Base-by-base conservation (phyloP, 1,140 invertebrate genomes). In the Laupala kohalensis region DNA sequence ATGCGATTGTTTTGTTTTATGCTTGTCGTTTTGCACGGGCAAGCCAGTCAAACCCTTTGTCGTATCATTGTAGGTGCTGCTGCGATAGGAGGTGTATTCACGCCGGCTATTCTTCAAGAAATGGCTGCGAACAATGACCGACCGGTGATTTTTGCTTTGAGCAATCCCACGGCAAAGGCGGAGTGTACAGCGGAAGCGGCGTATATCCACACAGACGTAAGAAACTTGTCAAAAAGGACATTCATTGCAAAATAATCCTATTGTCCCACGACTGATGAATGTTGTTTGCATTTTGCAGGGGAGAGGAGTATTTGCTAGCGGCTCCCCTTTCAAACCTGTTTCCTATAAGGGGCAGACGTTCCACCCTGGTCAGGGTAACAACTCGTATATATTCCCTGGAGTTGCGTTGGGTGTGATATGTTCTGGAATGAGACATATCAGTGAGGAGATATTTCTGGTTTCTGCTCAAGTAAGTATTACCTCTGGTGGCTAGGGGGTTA, bases 371-470 rank as follows among this genome's bases (percentile, higher is more conserved):
- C 96, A 98, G 81, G 95, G 95, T 67, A 98, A 98, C 81, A 98
- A 98, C 79, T 92, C 96, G 0, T 98, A 98, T 81, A 97, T 98
- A 73, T 98, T 98, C 83, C 96, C 96, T 2, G 94, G 94, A 64
- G 88, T 98, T 0, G 94, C 94, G 25, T 83, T 98, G 4, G 96
- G 94, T 24, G 92, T 96, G 19, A 93, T 97, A 69, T 87, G 88
- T 6, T 90, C 91, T 0, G 90, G 91, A 53, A 91, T 94, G 9
- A 90, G 94, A 77, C 92, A 94, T 77, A 96, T 98, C 76, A 89
- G 87, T 0, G 93, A 98, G 77, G 90, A 92, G 75, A 86, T 96
- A 76, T 98, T 98, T 84, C 83, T 98, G 4, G 87, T 94, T 68
- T 93, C 96, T 23, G 93, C 95, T 70, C 80, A 83, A 78, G 84